These are phyloP conservation scores for Neoitamus cyanurus DNA, from an alignment of 2,888 invertebrate genomes.

Conservation along the genomic window DNA sequence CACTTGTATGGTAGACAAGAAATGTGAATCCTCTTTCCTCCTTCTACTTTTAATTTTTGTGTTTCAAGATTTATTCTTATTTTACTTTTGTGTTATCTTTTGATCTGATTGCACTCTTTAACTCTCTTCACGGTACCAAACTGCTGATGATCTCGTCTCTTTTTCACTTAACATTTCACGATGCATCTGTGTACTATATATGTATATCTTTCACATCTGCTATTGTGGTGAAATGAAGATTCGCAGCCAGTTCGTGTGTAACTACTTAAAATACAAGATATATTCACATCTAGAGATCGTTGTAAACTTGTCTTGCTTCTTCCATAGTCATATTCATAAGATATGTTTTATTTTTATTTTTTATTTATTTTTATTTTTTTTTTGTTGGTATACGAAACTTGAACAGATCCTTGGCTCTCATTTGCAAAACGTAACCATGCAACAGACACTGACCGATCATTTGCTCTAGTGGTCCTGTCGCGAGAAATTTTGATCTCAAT, in stretches of 20 bases:
- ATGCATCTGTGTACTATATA: conserved; percentile 23
- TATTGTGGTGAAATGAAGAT: conserved; percentile 28
- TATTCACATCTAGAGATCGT: neutral
- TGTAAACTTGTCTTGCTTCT: neutral
- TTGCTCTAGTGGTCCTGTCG: conserved; percentile 29
- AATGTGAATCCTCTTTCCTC: conserved; percentile 1
- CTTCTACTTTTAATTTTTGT: neutral
- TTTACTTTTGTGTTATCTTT: conserved; percentile 30
- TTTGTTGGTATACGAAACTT: neutral
- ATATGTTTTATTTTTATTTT: neutral
- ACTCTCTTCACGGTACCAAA: neutral
- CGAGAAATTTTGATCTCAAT: conserved; percentile 35
- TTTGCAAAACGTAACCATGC: neutral
- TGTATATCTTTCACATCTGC: neutral
- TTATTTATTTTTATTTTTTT: no score
- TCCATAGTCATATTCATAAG: neutral
- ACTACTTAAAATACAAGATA: neutral
- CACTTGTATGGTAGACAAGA: neutral
- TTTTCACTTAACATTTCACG: conserved; percentile 21
- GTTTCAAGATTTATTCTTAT: neutral
- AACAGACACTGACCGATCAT: conserved; percentile 16
- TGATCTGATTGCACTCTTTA: conserved; percentile 41
- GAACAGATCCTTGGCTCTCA: neutral
- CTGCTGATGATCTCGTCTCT: neutral
- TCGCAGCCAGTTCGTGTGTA: neutral